Evolutionary conservation across 2,797 vertebrate genomes (phyloP), one percentile per base, ranked within the genome.

Genomic region (Periparus ater): DNA sequence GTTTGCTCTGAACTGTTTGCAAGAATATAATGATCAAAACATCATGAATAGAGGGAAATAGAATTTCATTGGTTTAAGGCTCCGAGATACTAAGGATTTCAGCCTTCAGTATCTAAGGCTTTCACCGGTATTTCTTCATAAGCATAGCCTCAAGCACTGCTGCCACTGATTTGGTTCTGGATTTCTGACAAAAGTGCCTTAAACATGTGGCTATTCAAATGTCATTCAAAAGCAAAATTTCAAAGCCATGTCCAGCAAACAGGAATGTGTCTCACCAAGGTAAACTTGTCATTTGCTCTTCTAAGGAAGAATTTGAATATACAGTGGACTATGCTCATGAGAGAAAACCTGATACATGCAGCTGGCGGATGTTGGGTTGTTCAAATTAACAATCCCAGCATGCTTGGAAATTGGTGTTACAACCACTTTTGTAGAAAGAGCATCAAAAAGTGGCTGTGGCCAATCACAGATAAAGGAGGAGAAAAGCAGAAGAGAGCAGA

Each of bases 71-170:
- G 96, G 97, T 98, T 98, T 97, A 97, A 98, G 98, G 98, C 97
- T 98, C 97, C 97, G 86, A 99, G 99, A 99, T 99, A 99, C 98
- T 99, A 99, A 99, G 98, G 98, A 98, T 96, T 98, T 97, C 96
- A 97, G 97, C 97, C 98, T 99, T 98, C 97, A 98, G 98, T 98
- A 98, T 99, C 99, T 99, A 98, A 98, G 98, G 98, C 96, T 98
- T 97, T 97, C 96, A 96, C 92, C 98, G 97, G 98, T 98, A 97
- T 99, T 98, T 99, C 98, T 98, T 99, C 98, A 98, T 98, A 98
- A 98, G 98, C 98, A 98, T 98, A 97, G 98, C 98, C 98, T 98
- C 97, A 96, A 97, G 95, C 88, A 95, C 92, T 87, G 87, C 96
- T 94, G 95, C 95, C 94, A 94, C 95, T 53, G 26, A 70, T 93